Evolutionary conservation across 2,797 vertebrate genomes (phyloP).

Genomic region (Lates japonicus): DNA sequence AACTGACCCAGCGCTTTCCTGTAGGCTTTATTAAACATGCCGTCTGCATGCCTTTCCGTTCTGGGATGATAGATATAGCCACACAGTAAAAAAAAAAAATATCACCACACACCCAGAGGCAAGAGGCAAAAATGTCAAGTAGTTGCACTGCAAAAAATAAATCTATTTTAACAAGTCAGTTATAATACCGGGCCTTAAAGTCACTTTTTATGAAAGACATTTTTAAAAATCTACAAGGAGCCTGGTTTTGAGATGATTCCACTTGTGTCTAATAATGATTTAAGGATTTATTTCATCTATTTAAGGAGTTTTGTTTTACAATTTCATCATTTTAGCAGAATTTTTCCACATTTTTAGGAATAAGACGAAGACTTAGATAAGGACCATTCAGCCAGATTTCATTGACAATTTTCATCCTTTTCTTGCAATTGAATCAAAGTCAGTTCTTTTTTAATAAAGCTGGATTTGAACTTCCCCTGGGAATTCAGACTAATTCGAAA

Average conservation of each 20-base stretch:
- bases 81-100: conserved; percentile 71
- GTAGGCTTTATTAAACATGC: conserved; percentile 97
- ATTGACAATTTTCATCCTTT: background rate
- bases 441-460: background rate
- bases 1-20: conserved; percentile 94
- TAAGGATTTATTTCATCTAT: background rate
- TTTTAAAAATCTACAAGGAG: background rate
- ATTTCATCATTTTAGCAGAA: background rate
- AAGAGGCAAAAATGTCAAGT: conserved; percentile 73
- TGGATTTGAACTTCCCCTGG: background rate
- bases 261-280: background rate
- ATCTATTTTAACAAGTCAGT: background rate
- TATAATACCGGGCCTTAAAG: background rate
- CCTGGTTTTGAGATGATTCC: background rate
- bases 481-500: conserved; percentile 17
- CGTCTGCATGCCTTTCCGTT: conserved; percentile 93
- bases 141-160: conserved; percentile 50
- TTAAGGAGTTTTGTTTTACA: background rate
- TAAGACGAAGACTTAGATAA: no score
- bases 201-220: background rate
- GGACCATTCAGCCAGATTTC: no score
- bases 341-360: background rate
- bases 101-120: conserved; percentile 75
- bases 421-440: background rate
- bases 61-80: conserved; percentile 83